A percentile compares a stretch with the other conserved stretches of the same genome.
phyloP scores from a whole-genome alignment of 2,113 vertebrate genomes.

The Neofelis nebulosa region DNA sequence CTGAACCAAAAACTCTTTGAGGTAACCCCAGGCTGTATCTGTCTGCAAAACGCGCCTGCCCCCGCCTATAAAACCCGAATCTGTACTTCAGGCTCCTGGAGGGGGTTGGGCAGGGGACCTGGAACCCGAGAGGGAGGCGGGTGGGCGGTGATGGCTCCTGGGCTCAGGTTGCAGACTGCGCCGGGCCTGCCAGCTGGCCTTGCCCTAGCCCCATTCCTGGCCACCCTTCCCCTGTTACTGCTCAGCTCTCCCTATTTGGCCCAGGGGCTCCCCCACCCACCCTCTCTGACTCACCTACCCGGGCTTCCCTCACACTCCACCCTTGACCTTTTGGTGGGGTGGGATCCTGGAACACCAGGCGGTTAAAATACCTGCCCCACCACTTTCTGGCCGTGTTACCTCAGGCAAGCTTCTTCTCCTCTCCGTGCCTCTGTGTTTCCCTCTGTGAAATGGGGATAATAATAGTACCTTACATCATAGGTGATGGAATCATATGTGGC shows the following conservation, averaged over 20 bases:
- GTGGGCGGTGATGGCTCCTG: background rate
- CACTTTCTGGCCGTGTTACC: background rate
- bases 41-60: background rate
- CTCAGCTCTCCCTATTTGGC: background rate
- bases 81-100: background rate
- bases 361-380: background rate
- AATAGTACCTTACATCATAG: background rate
- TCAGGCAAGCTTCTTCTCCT: background rate
- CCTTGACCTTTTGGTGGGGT: background rate
- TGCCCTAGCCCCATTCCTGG: background rate
- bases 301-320: background rate
- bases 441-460: background rate
- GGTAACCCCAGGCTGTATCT: background rate
- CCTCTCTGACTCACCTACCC: background rate
- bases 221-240: background rate
- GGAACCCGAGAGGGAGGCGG: slow-evolving; percentile 27
- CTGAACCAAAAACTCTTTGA: background rate
- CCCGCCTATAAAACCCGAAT: background rate
- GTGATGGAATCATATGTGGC: background rate
- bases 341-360: background rate
- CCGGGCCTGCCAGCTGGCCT: slow-evolving; percentile 61
- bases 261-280: background rate
- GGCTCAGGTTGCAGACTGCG: slow-evolving; percentile 46
- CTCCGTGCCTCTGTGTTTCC: background rate
- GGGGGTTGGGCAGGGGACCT: background rate